Conservation (phyloP, 2,113 vertebrate species). For the Ivindomyrus marchei region DNA sequence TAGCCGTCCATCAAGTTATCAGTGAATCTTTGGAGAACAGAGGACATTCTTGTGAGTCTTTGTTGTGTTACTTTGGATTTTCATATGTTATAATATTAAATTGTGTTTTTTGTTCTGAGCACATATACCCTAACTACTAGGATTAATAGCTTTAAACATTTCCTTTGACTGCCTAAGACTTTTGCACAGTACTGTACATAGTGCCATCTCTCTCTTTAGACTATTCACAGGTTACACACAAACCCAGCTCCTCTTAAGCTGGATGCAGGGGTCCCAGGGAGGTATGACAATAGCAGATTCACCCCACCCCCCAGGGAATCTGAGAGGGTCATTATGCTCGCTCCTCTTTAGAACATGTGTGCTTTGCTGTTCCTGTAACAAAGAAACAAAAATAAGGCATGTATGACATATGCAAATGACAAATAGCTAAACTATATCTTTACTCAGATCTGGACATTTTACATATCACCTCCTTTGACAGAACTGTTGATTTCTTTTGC, state of each 20-base stretch:
- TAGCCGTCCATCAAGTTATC: no score
- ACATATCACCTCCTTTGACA: background rate
- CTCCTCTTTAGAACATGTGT: background rate
- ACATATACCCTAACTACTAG: no score
- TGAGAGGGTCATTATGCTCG: slow-evolving; percentile 21
- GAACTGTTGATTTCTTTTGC: background rate
- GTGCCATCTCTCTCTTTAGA: slow-evolving; percentile 60
- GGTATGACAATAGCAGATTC: slow-evolving; percentile 24
- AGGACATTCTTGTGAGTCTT: no score
- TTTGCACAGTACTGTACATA: background rate
- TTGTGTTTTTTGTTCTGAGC: no score
- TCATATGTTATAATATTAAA: background rate
- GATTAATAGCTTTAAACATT: no score
- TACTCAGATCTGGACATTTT: background rate
- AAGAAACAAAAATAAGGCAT: background rate
- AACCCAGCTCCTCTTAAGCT: slow-evolving; percentile 55
- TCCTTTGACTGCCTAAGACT: background rate
- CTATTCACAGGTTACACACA: slow-evolving; percentile 67
- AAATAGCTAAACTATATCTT: background rate
- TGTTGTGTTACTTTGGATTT: no score
- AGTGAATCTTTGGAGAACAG: no score
- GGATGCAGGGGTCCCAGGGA: slow-evolving; percentile 53
- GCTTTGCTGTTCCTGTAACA: background rate
- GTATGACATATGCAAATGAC: background rate
- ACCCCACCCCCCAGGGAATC: slow-evolving; percentile 19